Conservation (phyloP, 92 coral and sea anemone species). For the Porites lobata region DNA sequence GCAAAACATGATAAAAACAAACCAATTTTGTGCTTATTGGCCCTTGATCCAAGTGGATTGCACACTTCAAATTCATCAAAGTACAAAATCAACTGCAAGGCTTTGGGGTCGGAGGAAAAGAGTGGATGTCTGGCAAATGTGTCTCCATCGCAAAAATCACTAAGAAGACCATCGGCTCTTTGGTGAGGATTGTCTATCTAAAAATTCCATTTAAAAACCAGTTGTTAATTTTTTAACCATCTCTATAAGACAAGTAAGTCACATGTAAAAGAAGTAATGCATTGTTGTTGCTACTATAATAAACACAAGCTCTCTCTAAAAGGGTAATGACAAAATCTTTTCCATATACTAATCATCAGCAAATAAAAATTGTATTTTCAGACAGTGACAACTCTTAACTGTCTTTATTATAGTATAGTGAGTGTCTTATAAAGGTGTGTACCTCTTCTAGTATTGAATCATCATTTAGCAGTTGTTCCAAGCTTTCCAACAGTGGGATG, state of each 20-base stretch:
- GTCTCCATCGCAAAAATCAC: slow-evolving; percentile 80
- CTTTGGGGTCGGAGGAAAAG: slow-evolving; percentile 55
- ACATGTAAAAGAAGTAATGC: no score
- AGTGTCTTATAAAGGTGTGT: no score
- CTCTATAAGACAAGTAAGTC: no score
- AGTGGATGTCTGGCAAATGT: slow-evolving; percentile 63
- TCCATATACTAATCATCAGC: no score
- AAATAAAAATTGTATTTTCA: no score
- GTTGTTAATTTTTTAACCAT: no score
- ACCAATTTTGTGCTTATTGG: slow-evolving; percentile 78
- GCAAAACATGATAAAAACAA: neutral
- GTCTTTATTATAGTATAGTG: no score
- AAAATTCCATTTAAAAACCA: neutral
- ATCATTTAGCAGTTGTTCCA: slow-evolving; percentile 47
- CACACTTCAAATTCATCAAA: slow-evolving; percentile 79
- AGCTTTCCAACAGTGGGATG: slow-evolving; percentile 32
- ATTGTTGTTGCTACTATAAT: no score
- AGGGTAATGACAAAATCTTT: no score
- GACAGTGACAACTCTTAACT: no score
- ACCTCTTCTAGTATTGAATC: slow-evolving; percentile 39
- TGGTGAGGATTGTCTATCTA: slow-evolving; percentile 74
- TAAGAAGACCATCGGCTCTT: slow-evolving; percentile 61
- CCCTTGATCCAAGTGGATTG: slow-evolving; percentile 77
- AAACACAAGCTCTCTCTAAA: no score
- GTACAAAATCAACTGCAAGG: slow-evolving; percentile 58